phyloP scores from a whole-genome alignment of 2,888 invertebrate genomes.

The Orthosia gothica region DNA sequence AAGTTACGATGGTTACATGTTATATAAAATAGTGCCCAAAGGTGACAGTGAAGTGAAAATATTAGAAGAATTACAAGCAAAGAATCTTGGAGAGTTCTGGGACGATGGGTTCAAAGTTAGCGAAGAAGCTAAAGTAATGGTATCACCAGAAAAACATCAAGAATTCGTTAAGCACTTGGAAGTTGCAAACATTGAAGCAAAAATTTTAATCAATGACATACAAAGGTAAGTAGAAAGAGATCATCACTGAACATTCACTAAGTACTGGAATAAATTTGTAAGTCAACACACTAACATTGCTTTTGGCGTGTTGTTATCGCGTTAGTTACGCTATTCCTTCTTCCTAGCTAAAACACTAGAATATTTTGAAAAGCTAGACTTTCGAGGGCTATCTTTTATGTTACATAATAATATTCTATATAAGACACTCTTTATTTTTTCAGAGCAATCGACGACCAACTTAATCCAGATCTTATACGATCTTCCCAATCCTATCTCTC shows the following conservation, averaged over 20 bases:
- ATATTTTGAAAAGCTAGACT: too few species aligned
- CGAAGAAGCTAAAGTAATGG: slow-evolving; percentile 81
- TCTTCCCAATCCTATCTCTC: slow-evolving; percentile 77
- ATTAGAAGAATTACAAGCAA: slow-evolving; percentile 84
- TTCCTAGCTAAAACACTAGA: neutral
- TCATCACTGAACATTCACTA: too few species aligned
- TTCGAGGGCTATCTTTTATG: too few species aligned
- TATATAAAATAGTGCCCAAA: slow-evolving; percentile 91
- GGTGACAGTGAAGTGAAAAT: slow-evolving; percentile 86
- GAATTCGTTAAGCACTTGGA: slow-evolving; percentile 70
- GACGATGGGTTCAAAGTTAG: slow-evolving; percentile 78
- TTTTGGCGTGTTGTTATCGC: too few species aligned
- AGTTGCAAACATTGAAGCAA: slow-evolving; percentile 67
- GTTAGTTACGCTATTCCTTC: neutral
- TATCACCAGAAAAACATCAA: slow-evolving; percentile 73
- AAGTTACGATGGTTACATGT: slow-evolving; percentile 91
- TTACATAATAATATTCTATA: neutral
- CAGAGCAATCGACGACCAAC: slow-evolving; percentile 90
- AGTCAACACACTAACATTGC: neutral
- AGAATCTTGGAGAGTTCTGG: slow-evolving; percentile 83
- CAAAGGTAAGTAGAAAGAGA: slow-evolving; percentile 77
- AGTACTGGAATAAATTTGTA: neutral
- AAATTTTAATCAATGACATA: slow-evolving; percentile 77
- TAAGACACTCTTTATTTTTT: slow-evolving; percentile 41
- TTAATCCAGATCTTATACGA: slow-evolving; percentile 71